phyloP scores from a whole-genome alignment of 2,113 vertebrate genomes.

The Eonycteris spelaea region DNA sequence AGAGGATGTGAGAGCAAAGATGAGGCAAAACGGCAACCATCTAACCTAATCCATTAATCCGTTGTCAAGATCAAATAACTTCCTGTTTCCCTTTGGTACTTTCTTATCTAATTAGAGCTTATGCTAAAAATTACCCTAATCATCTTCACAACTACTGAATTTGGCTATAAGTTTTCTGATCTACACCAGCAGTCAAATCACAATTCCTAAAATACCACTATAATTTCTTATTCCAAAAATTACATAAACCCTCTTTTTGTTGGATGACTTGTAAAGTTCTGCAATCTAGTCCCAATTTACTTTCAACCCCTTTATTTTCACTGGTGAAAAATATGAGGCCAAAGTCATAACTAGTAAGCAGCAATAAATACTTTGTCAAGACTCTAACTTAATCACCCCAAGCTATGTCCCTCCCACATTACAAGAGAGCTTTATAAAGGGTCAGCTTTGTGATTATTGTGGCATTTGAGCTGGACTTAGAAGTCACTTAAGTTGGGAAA shows the following conservation, averaged over 20 bases:
- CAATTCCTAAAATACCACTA: not conserved
- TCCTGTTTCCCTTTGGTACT: not conserved
- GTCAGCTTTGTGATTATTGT: not conserved
- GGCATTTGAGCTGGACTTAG: not conserved
- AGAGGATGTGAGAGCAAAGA: not conserved
- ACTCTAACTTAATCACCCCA: not conserved
- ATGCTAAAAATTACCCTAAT: not conserved
- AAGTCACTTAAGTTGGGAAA: not conserved
- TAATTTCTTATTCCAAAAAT: not conserved
- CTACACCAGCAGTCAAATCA: not conserved
- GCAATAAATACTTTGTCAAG: not conserved
- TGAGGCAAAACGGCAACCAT: not conserved
- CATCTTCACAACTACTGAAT: not conserved
- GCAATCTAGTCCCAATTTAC: not conserved
- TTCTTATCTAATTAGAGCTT: not conserved
- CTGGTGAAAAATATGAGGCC: not conserved
- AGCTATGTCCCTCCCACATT: not conserved
- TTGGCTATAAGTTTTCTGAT: not conserved
- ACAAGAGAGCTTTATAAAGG: not conserved
- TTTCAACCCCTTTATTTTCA: not conserved
- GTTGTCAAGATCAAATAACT: not conserved
- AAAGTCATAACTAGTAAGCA: not conserved
- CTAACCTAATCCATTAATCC: not conserved
- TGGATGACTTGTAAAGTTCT: not conserved
- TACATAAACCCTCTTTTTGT: not conserved